These are phyloP conservation scores for Calephelis nemesis DNA, from an alignment of 1,140 invertebrate species.

Conservation along the genomic window DNA sequence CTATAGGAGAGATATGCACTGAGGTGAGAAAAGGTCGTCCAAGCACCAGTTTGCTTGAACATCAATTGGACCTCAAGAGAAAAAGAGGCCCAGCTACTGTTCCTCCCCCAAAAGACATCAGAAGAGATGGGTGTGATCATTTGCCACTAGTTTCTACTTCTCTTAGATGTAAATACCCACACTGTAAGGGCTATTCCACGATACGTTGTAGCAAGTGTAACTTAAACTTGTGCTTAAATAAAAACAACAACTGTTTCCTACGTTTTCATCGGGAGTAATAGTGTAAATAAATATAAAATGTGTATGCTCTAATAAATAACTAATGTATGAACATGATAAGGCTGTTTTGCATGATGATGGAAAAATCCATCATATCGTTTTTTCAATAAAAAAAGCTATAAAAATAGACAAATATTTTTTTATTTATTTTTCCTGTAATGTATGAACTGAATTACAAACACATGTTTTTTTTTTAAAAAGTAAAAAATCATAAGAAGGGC, in stretches of 20 bases:
- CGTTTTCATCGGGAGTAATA: slow-evolving; percentile 33
- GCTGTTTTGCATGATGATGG: slow-evolving; percentile 22
- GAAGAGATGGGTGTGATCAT: slow-evolving; percentile 48
- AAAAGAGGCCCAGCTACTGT: slow-evolving; percentile 40
- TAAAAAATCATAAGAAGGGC: too few species aligned
- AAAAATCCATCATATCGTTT: slow-evolving; percentile 23
- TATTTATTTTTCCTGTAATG: too few species aligned
- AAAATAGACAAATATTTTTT: too few species aligned
- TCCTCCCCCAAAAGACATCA: slow-evolving; percentile 42
- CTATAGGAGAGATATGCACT: slow-evolving; percentile 38
- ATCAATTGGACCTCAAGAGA: slow-evolving; percentile 39
- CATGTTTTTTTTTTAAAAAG: too few species aligned
- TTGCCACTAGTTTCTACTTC: slow-evolving; percentile 43
- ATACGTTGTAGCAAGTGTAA: slow-evolving; percentile 42
- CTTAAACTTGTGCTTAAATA: slow-evolving; percentile 40
- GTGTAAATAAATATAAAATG: slow-evolving; percentile 24
- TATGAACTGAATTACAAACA: too few species aligned
- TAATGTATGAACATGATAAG: slow-evolving; percentile 22
- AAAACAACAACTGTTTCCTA: slow-evolving; percentile 42
- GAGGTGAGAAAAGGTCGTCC: slow-evolving; percentile 54
- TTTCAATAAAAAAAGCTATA: slow-evolving; percentile 10
- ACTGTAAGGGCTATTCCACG: slow-evolving; percentile 44
- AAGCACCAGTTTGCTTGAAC: slow-evolving; percentile 39
- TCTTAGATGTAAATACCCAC: slow-evolving; percentile 39
- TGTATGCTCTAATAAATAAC: slow-evolving; percentile 22